These are phyloP conservation scores for Crotalus tigris DNA, from an alignment of 2,113 vertebrate genomes.

Conservation along the genomic window DNA sequence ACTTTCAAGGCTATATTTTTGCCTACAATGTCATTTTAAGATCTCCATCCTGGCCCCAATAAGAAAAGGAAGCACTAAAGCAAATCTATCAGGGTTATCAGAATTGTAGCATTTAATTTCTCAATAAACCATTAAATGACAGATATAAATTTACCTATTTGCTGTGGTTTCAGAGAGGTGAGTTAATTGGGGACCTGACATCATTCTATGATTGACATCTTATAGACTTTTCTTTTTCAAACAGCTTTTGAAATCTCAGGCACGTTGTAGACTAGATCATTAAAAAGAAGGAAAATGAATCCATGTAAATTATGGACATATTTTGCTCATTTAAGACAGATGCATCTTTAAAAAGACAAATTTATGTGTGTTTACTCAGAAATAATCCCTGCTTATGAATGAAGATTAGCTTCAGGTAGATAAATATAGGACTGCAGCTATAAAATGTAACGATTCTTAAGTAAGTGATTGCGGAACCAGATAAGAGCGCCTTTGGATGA, in stretches of 20 bases:
- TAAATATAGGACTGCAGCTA: background rate
- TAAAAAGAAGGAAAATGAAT: constrained; percentile 12
- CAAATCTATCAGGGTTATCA: constrained; percentile 87
- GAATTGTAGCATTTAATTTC: constrained; percentile 83
- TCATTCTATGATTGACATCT: constrained; percentile 78
- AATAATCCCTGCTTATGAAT: background rate
- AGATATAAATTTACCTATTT: constrained; percentile 95
- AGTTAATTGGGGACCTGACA: constrained; percentile 87
- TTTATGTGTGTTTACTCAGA: background rate
- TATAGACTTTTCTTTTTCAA: constrained; percentile 78
- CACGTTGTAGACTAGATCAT: constrained; percentile 14
- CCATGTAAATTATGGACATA: constrained; percentile 30
- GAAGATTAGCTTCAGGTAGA: constrained; percentile 17
- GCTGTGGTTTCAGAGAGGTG: constrained; percentile 88
- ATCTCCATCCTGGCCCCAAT: constrained; percentile 69
- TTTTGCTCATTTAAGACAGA: constrained; percentile 25
- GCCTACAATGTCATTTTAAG: constrained; percentile 75
- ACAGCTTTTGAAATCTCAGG: constrained; percentile 23
- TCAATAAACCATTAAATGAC: constrained; percentile 92
- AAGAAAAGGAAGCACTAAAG: constrained; percentile 50
- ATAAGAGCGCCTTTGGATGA: background rate
- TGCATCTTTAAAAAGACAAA: background rate
- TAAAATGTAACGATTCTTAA: background rate
- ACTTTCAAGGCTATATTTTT: constrained; percentile 71
- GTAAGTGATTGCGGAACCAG: background rate